Percentiles rank a stretch among this genome's conserved stretches.
phyloP scores from a whole-genome alignment of 2,888 invertebrate species.

The Chaetoderma sp. region DNA sequence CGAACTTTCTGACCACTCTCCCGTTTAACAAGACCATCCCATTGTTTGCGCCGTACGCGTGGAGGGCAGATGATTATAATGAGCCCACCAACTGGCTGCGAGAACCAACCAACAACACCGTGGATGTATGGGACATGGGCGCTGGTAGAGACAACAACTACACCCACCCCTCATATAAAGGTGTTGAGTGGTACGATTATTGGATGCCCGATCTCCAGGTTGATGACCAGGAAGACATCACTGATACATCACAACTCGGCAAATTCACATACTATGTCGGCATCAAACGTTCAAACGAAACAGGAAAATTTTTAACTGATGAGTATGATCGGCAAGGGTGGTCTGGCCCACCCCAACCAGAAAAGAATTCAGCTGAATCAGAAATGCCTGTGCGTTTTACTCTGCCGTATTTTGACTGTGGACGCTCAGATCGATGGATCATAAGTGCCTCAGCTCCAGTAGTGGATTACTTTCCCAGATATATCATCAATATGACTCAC shows the following conservation, averaged over 20 bases:
- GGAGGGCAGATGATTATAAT: constrained; percentile 68
- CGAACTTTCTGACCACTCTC: constrained; percentile 83
- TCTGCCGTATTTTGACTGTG: constrained; percentile 95
- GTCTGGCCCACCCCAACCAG: constrained; percentile 59
- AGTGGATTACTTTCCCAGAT: constrained; percentile 88
- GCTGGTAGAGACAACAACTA: constrained; percentile 88
- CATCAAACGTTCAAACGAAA: constrained; percentile 57
- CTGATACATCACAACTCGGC: constrained; percentile 61
- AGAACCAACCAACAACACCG: constrained; percentile 93
- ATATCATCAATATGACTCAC: constrained; percentile 59
- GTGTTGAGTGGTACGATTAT: constrained; percentile 38
- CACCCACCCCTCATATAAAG: constrained; percentile 70
- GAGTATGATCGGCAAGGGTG: constrained; percentile 47
- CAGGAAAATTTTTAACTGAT: constrained; percentile 51
- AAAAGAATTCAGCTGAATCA: constrained; percentile 65
- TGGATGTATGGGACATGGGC: constrained; percentile 71
- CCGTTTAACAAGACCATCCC: constrained; percentile 92
- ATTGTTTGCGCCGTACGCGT: constrained; percentile 92
- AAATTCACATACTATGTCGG: constrained; percentile 52
- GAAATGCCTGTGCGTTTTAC: constrained; percentile 92
- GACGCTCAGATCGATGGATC: constrained; percentile 93
- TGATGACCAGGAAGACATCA: constrained; percentile 1
- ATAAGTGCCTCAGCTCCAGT: constrained; percentile 93
- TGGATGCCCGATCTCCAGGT: constrained; percentile 44
- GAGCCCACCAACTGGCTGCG: constrained; percentile 94